Evolutionary conservation across 1,140 invertebrate species (phyloP), one percentile per base, ranked within the genome.

Genomic region (Brachionus angularis): DNA sequence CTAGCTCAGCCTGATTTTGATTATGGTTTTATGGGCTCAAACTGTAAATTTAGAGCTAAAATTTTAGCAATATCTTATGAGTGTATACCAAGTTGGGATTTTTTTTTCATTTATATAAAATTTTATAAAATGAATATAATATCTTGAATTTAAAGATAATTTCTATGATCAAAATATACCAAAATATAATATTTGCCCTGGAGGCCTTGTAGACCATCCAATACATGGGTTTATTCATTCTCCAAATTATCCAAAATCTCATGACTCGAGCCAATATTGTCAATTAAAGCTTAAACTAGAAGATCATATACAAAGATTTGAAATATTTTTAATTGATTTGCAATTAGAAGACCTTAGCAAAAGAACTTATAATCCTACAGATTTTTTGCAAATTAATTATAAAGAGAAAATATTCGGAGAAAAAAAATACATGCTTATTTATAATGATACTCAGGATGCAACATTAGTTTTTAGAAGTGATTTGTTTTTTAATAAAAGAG

Each of bases 361-460:
- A 25, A 16, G 62, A n/a, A 27, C 31, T 23, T 67, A 18, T 67
- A 50, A n/a, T 1, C 62, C 62, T 0, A 67, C 62, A 7, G 62
- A 67, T 21, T 67, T 46, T 27, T 46, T 67, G 36, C 62, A 67
- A 46, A 67, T 67, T 27, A 67, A 67, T 33, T 46, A 67, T 27
- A 67, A 67, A 16, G 62, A 67, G 14, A 67, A 34, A 46, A n/a
- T 31, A 2, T 67, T 33, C 27, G 62, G 62, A n/a, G 31, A 46
- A 67, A 67, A 67, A 34, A 47, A 18, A 10, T 67, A 46, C 5
- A 46, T 14, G 3, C 27, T 47, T 33, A 33, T 67, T 16, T 67
- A 46, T 33, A 67, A 67, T 50, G 46, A 50, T n/a, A 47, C 62
- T 21, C 25, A 23, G 18, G 62, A 67, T 25, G 62, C 62, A 18